Conservation (phyloP, 2,888 invertebrate genomes). For the Hemaris fuciformis region DNA sequence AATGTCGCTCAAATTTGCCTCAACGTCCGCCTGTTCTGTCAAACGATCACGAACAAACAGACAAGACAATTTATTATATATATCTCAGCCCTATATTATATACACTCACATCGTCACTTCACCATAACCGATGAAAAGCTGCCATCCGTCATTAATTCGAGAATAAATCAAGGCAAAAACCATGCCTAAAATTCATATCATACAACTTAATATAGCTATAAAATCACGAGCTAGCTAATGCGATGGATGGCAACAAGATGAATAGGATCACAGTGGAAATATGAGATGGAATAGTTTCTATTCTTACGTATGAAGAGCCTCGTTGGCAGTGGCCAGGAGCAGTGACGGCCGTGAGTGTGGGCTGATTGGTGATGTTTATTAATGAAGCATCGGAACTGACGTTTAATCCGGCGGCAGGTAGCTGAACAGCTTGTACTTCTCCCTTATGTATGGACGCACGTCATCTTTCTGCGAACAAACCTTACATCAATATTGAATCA, state of each 20-base stretch:
- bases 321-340: background rate
- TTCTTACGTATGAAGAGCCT: background rate
- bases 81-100: background rate
- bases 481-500: constrained; percentile 8
- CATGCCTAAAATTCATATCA: too few species aligned
- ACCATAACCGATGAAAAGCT: background rate
- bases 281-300: background rate
- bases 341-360: background rate
- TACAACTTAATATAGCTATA: too few species aligned
- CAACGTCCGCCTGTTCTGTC: background rate
- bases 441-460: constrained; percentile 94
- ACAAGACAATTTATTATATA: background rate
- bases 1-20: background rate
- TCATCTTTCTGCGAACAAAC: constrained; percentile 88
- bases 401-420: constrained; percentile 92
- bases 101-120: background rate
- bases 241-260: too few species aligned
- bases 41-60: background rate
- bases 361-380: background rate
- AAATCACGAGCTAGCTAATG: too few species aligned
- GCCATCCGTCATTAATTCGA: too few species aligned
- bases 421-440: constrained; percentile 94
- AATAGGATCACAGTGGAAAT: too few species aligned
- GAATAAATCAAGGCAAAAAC: too few species aligned
- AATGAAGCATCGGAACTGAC: background rate